Base-by-base conservation (phyloP, 1,140 invertebrate genomes). In the Zaprionus gabonicus region DNA sequence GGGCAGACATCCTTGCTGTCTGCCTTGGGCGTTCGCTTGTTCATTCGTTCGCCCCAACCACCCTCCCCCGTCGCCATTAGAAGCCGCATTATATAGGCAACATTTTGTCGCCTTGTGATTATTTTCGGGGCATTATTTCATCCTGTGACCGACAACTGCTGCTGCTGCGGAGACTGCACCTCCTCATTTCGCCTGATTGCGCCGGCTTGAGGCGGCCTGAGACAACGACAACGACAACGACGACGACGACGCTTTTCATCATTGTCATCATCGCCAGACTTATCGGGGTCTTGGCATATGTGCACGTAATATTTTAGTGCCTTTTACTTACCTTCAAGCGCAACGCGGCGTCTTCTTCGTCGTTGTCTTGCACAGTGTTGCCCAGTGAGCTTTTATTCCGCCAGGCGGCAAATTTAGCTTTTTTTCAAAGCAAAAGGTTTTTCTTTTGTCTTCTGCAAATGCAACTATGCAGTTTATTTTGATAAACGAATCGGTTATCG, bases 41-140 rank as follows among this genome's bases (percentile, higher is more conserved):
- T 34, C 9, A 34, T 34, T 34, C 31, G 9, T 31, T 31, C 31
- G 31, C 20, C 20, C 20, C 20, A 20, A 31, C 9, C 2, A 31
- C 9, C 31, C 31, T 9, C 31, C 31, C 9, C 15, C 15, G 15
- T 15, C 5, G 5, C 38, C 13, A 66, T 78, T 71, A 75, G 81
- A 78, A 71, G 78, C 83, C 81, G 67, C 81, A 87, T 84, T 87
- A 78, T 88, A 78, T 87, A 79, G 88, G 84, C 84, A 84, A 88
- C 85, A 88, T 88, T 88, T 76, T 90, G 75, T 84, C 81, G 83
- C 84, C 84, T 81, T 85, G 69, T 90, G 78, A 88, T 88, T 88
- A 88, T 88, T 90, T 78, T 88, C 84, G 53, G 80, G 70, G 62
- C 67, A 82, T 77, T 72, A 72, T 65, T 71, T 76, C 36, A 66